phyloP scores from a whole-genome alignment of 37 sponge, comb jelly and placozoan genomes.

The Chondrosia reniformis region DNA sequence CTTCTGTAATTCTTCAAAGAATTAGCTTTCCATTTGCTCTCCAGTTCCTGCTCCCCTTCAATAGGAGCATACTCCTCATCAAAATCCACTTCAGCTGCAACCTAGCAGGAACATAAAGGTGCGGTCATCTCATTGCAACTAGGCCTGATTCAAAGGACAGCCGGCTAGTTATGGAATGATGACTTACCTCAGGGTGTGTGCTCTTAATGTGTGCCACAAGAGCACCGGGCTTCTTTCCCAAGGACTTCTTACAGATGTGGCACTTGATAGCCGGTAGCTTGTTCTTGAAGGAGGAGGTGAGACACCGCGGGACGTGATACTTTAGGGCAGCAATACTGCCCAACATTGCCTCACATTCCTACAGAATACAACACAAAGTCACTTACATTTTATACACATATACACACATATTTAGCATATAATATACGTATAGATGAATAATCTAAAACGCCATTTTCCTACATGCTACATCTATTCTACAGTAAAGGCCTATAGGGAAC shows the following conservation, averaged over 20 bases:
- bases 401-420: neutral
- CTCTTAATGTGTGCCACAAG: neutral
- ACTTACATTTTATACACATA: neutral
- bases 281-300: neutral
- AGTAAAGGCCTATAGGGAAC: no score
- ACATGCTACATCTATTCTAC: no score
- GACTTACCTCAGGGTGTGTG: conserved; percentile 8
- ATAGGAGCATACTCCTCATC: neutral
- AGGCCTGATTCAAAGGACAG: no score
- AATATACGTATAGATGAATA: neutral
- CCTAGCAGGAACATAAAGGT: no score
- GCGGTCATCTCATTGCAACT: no score
- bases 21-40: neutral
- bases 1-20: neutral
- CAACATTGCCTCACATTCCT: neutral
- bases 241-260: neutral
- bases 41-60: neutral
- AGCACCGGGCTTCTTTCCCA: no score
- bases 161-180: no score
- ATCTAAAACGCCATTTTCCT: neutral
- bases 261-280: neutral
- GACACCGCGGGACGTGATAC: conserved; percentile 11
- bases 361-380: no score
- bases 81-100: neutral
- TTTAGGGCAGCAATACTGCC: neutral